Conservation (phyloP, 2,113 vertebrate species). For the Charadrius vociferus region DNA sequence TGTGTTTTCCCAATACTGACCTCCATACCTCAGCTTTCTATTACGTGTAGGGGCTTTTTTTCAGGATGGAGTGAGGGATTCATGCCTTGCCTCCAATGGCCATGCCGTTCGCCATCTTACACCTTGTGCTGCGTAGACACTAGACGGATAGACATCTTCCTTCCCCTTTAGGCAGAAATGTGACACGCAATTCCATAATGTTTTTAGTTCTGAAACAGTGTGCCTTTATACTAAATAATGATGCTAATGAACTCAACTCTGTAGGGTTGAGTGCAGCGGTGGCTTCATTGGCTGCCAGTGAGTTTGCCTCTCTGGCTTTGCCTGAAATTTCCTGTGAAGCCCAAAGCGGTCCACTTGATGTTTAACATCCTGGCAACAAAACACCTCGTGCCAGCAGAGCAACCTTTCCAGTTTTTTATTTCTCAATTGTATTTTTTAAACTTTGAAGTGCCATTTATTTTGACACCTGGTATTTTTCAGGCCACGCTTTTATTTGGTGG, state of each 20-base stretch:
- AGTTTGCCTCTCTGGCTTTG: background rate
- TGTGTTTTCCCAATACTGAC: background rate
- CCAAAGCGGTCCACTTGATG: background rate
- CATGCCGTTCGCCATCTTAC: background rate
- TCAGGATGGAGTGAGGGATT: background rate
- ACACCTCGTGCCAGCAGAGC: background rate
- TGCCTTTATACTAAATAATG: background rate
- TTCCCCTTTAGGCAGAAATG: background rate
- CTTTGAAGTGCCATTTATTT: slow-evolving; percentile 61
- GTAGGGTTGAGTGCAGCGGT: background rate
- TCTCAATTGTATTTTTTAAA: slow-evolving; percentile 37
- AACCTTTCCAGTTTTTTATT: slow-evolving; percentile 13
- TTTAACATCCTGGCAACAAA: background rate
- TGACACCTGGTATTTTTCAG: slow-evolving; percentile 62
- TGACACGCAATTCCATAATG: background rate
- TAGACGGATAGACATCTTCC: accelerated
- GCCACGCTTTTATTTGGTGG: slow-evolving; percentile 52
- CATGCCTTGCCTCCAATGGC: accelerated
- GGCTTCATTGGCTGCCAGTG: background rate
- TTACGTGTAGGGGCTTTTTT: background rate
- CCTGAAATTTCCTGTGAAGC: background rate
- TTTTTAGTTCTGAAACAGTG: background rate
- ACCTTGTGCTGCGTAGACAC: background rate
- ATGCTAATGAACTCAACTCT: background rate
- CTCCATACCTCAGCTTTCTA: background rate